Evolutionary conservation across 1,140 invertebrate genomes (phyloP).

Genomic region (Ylistrum balloti): DNA sequence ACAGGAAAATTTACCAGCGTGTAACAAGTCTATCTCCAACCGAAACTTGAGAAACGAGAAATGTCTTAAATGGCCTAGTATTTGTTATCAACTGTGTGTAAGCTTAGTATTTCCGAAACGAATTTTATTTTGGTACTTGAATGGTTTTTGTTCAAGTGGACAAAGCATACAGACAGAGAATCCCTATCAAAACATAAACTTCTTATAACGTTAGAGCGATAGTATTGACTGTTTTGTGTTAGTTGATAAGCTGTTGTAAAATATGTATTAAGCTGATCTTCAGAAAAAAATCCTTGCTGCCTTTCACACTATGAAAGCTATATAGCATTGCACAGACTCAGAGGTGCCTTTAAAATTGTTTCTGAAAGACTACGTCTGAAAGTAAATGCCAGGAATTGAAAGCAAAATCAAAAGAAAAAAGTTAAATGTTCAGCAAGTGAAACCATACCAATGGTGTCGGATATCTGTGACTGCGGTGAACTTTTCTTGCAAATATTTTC

Average conservation of each 20-base stretch:
- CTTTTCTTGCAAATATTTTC: background rate
- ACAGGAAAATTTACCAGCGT: constrained; percentile 4
- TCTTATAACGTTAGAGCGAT: background rate
- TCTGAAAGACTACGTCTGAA: background rate
- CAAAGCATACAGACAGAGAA: background rate
- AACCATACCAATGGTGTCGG: background rate
- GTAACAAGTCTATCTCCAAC: constrained; percentile 25
- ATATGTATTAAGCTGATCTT: background rate
- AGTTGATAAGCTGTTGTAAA: background rate
- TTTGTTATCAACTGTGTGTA: background rate
- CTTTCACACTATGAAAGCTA: background rate
- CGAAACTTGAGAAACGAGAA: constrained; percentile 26
- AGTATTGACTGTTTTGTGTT: no score
- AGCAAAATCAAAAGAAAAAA: background rate
- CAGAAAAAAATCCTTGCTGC: background rate
- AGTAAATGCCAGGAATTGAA: background rate
- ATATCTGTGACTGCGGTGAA: background rate
- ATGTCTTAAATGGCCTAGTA: constrained; percentile 22
- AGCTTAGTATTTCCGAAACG: background rate
- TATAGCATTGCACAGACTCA: constrained; percentile 14
- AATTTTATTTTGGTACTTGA: background rate
- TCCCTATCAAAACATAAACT: background rate
- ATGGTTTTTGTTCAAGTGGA: background rate
- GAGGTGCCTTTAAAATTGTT: background rate
- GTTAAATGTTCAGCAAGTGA: background rate